Base-by-base conservation (phyloP, 2,888 invertebrate species). In the Pammene aurita region DNA sequence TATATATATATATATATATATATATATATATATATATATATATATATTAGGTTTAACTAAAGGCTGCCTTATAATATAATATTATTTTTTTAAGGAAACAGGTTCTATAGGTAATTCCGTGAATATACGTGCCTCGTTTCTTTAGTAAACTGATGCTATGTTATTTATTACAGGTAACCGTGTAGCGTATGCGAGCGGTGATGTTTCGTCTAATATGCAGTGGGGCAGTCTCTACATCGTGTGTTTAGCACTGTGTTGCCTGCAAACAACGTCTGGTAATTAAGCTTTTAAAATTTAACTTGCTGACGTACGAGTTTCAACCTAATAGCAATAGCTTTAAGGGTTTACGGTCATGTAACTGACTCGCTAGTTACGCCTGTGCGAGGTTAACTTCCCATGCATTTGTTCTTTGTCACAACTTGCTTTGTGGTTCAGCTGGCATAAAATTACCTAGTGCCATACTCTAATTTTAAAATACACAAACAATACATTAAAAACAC, bases 161-260 rank as follows among this genome's bases (percentile, higher is more conserved):
- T 68, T 60, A 44, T 75, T 76, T 71, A 72, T 73, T 67, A 2
- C 81, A 90, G 89, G 88, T 88, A 80, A 85, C 73, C 78, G 84
- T 84, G 84, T 82, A 84, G 84, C 80, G 80, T 83, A 87, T 87
- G 87, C 84, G 83, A 75, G 77, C 86, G 84, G 91, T 90, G 88
- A 92, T 92, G 92, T 89, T 77, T 77, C 73, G 83, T 87, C 81
- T 90, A 91, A 88, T 90, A 92, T 91, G 92, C 90, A 85, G 90
- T 85, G 91, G 88, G 83, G 87, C 84, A 84, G 88, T 78, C 80
- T 91, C 83, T 89, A 90, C 88, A 84, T 91, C 78, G 86, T 90
- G 83, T 90, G 86, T 86, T 79, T 92, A 84, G 90, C 91, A 70
- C 81, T 92, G 81, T 92, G 90, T 87, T 91, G 90, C 78, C 76